Percentiles rank a stretch among this genome's conserved stretches.
phyloP scores from a whole-genome alignment of 2,888 invertebrate genomes.

The Zaprionus lineosus region DNA sequence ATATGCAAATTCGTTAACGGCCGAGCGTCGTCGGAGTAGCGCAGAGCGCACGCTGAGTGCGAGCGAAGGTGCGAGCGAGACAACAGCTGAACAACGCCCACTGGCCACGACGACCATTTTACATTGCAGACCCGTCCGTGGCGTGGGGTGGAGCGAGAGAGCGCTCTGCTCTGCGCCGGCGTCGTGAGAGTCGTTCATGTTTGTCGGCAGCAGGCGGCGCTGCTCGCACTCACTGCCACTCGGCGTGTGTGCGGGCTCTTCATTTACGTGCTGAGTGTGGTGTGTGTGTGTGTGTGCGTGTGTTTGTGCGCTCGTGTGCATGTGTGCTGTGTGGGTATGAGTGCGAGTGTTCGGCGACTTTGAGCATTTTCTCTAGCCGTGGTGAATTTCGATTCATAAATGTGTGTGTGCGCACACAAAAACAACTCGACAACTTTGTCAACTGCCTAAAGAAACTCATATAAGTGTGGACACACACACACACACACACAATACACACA shows the following conservation, averaged over 20 bases:
- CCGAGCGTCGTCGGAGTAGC: constrained; percentile 1
- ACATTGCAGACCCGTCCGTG: constrained; percentile 46
- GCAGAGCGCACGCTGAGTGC: background rate
- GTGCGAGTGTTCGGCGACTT: background rate
- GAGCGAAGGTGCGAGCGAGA: constrained; percentile 34
- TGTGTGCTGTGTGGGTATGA: constrained; percentile 1
- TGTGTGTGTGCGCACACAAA: background rate
- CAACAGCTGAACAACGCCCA: constrained; percentile 65
- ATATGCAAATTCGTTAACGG: constrained; percentile 65
- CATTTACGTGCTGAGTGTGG: no score
- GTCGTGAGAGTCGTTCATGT: constrained; percentile 45
- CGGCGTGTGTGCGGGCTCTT: no score
- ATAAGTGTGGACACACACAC: background rate
- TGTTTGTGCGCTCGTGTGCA: constrained; percentile 8
- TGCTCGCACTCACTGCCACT: constrained; percentile 36
- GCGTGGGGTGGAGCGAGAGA: constrained; percentile 45
- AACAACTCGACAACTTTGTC: constrained; percentile 32
- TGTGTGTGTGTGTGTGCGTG: background rate
- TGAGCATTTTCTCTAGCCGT: constrained; percentile 43
- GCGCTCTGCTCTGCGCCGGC: constrained; percentile 41
- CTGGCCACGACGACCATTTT: constrained; percentile 70
- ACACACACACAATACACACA: constrained; percentile 7
- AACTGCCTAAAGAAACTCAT: constrained; percentile 28
- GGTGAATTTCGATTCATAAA: constrained; percentile 55
- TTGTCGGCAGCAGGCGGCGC: constrained; percentile 34